These are phyloP conservation scores for Gavia stellata DNA, from an alignment of 2,113 vertebrate genomes.

Conservation along the genomic window DNA sequence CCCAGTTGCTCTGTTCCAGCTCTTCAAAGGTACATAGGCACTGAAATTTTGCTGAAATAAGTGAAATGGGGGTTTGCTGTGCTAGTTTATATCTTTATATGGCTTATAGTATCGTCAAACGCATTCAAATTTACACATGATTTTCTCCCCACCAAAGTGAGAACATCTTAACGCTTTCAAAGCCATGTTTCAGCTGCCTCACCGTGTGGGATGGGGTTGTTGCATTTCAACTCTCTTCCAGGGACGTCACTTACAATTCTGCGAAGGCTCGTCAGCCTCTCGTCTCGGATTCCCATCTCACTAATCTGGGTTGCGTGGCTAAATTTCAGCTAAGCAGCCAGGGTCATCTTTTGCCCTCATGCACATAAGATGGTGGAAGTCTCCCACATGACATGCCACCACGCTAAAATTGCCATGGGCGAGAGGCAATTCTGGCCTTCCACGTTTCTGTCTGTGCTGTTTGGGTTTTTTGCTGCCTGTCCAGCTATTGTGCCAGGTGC, in stretches of 20 bases:
- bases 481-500: background rate
- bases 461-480: background rate
- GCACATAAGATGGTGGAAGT: background rate
- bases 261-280: background rate
- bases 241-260: background rate
- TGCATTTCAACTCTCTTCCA: background rate
- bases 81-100: background rate
- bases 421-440: background rate
- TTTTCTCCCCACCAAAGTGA: background rate
- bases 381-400: background rate
- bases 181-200: background rate
- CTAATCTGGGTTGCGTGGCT: background rate
- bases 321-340: background rate
- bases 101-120: background rate
- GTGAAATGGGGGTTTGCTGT: background rate
- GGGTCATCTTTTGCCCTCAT: background rate
- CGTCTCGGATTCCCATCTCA: background rate
- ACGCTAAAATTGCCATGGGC: background rate
- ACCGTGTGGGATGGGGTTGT: background rate
- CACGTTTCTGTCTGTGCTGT: background rate
- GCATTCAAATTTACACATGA: background rate
- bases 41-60: background rate
- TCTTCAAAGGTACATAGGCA: background rate
- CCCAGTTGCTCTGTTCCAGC: background rate
- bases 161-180: background rate